phyloP scores from a whole-genome alignment of 37 sponge, comb jelly and placozoan species.

The Haliclona indistincta region DNA sequence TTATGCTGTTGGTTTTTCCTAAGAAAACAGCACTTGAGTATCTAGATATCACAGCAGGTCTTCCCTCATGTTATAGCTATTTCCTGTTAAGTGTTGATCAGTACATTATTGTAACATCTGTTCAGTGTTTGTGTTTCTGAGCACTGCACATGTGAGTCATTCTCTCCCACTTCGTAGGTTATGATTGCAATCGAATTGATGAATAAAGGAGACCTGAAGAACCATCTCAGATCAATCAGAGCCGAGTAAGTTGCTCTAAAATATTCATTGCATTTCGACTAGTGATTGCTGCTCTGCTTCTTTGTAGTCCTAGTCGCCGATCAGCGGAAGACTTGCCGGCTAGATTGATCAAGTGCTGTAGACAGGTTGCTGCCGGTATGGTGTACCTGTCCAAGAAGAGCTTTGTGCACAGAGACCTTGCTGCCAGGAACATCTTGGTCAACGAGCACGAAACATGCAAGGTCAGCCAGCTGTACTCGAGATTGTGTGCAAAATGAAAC shows the following conservation, averaged over 20 bases:
- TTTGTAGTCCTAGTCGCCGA: not conserved
- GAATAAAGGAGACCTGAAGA: conserved; percentile 23
- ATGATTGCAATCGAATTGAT: conserved; percentile 38
- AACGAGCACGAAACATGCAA: conserved; percentile 30
- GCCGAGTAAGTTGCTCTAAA: conserved; percentile 21
- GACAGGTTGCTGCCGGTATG: conserved; percentile 55
- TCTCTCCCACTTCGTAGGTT: conserved; percentile 1
- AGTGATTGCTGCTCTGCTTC: not conserved
- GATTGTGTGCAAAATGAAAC: not conserved
- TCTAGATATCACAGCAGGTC: no score
- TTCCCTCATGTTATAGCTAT: no score
- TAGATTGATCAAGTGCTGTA: conserved; percentile 38
- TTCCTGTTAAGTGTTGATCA: no score
- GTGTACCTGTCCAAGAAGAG: conserved; percentile 50
- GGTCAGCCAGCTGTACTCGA: conserved; percentile 7
- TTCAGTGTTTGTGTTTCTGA: no score
- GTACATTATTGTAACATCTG: no score
- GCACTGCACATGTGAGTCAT: no score
- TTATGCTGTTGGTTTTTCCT: no score
- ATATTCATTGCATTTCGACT: not conserved
- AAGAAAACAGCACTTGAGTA: no score
- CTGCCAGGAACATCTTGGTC: conserved; percentile 50
- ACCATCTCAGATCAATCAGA: conserved; percentile 6
- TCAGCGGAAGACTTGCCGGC: conserved; percentile 2
- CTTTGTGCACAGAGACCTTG: conserved; percentile 61